Evolutionary conservation across 2,113 vertebrate genomes (phyloP).

Genomic region (Ivindomyrus marchei): DNA sequence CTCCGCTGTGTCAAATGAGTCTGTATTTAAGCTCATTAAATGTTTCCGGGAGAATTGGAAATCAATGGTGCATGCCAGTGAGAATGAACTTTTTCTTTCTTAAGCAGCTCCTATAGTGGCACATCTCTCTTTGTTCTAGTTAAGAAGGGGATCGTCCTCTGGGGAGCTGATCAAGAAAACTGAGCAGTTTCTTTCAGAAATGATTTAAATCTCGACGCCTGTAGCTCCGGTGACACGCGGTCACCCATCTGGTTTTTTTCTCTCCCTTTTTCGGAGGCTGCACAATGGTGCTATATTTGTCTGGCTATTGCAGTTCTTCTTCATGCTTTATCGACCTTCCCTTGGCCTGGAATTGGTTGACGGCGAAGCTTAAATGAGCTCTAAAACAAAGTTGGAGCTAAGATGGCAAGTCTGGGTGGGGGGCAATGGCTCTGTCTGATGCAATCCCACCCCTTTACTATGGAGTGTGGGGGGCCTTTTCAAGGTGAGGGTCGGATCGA

Average conservation of each 20-base stretch:
- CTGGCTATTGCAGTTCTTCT: not conserved
- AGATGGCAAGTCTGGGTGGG: not conserved
- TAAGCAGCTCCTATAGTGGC: not conserved
- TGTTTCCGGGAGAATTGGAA: conserved; percentile 22
- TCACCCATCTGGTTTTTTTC: not conserved
- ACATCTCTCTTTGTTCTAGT: conserved; percentile 7
- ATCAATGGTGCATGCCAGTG: conserved; percentile 14
- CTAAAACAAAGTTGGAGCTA: not conserved
- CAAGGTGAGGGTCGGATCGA: not conserved
- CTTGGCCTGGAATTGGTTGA: not conserved
- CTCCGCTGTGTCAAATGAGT: conserved; percentile 8
- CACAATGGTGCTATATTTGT: not conserved
- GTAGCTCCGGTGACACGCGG: no score
- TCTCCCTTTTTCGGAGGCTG: not conserved
- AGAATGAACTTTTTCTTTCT: conserved; percentile 15
- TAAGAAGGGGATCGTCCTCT: not conserved
- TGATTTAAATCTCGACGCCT: not conserved
- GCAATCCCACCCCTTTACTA: not conserved
- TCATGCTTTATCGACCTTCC: conserved; percentile 1
- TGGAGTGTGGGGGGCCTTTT: not conserved
- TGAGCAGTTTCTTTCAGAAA: not conserved
- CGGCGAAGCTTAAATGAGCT: not conserved
- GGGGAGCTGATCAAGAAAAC: not conserved
- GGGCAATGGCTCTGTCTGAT: not conserved
- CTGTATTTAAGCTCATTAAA: conserved; percentile 22